These are phyloP conservation scores for Hydrotaea diabolus DNA, from an alignment of 2,888 invertebrate species.

Conservation along the genomic window DNA sequence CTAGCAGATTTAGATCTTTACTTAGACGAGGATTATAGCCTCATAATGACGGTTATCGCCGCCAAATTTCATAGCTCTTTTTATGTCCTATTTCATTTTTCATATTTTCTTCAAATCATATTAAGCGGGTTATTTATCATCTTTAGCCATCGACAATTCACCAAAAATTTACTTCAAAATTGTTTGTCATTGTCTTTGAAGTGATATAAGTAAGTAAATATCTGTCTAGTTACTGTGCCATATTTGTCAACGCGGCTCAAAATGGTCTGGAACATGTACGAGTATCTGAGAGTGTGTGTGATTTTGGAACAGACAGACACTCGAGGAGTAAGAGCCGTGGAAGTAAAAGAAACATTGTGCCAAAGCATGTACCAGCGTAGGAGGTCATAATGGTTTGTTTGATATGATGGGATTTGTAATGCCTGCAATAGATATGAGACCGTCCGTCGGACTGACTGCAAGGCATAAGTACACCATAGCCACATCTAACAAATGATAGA, in stretches of 20 bases:
- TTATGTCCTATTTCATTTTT: too few species aligned
- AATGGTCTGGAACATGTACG: neutral
- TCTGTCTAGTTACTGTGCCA: neutral
- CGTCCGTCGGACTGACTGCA: neutral
- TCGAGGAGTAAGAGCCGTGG: neutral
- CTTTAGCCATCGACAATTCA: neutral
- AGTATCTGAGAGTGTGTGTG: neutral
- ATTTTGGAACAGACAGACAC: neutral
- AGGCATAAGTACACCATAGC: neutral
- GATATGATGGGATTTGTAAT: constrained; percentile 39
- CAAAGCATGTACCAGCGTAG: constrained; percentile 49
- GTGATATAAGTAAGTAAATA: constrained; percentile 12
- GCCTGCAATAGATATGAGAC: constrained; percentile 22
- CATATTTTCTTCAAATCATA: neutral
- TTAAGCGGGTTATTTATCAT: neutral
- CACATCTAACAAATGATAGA: constrained; percentile 37
- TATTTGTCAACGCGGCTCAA: constrained; percentile 5
- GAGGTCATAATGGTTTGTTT: constrained; percentile 52
- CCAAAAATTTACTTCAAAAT: neutral
- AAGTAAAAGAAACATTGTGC: neutral
- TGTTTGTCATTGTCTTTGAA: constrained; percentile 13
- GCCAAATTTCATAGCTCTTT: too few species aligned
- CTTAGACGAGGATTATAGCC: too few species aligned
- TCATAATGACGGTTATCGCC: too few species aligned
- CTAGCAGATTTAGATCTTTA: too few species aligned